Conservation (phyloP, 2,113 vertebrate genomes). For the Chelonoidis abingdonii region DNA sequence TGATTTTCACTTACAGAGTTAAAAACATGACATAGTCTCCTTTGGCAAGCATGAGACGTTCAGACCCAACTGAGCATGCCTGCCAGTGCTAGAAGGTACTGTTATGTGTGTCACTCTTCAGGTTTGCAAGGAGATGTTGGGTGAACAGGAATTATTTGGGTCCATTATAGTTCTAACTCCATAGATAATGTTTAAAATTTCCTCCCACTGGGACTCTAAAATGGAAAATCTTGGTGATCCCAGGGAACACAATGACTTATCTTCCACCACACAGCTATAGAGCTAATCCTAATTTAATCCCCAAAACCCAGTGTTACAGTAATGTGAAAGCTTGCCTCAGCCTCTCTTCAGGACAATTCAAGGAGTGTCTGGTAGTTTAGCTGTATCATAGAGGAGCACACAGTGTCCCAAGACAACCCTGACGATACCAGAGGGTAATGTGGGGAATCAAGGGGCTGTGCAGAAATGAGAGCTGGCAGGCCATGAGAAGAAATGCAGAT, state of each 20-base stretch:
- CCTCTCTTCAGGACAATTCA: neutral
- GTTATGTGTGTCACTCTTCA: neutral
- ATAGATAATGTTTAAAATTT: neutral
- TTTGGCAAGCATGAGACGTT: neutral
- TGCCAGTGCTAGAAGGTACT: neutral
- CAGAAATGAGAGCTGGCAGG: neutral
- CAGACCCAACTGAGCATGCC: neutral
- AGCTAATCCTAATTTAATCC: no score
- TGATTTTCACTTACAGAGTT: neutral
- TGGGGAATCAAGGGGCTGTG: neutral
- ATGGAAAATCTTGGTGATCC: neutral
- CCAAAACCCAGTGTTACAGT: neutral
- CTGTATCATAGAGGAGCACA: neutral
- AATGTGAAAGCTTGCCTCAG: neutral
- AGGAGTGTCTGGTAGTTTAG: neutral
- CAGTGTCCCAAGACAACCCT: neutral
- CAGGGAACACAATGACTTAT: neutral
- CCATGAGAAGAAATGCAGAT: neutral
- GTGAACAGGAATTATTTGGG: neutral
- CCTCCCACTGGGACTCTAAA: neutral
- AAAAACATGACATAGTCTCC: neutral
- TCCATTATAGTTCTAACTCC: neutral
- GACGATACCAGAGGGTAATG: neutral
- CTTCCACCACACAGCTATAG: neutral
- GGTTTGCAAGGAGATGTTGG: neutral